Conservation (phyloP, 2,888 invertebrate genomes). For the Drosophila yooni region DNA sequence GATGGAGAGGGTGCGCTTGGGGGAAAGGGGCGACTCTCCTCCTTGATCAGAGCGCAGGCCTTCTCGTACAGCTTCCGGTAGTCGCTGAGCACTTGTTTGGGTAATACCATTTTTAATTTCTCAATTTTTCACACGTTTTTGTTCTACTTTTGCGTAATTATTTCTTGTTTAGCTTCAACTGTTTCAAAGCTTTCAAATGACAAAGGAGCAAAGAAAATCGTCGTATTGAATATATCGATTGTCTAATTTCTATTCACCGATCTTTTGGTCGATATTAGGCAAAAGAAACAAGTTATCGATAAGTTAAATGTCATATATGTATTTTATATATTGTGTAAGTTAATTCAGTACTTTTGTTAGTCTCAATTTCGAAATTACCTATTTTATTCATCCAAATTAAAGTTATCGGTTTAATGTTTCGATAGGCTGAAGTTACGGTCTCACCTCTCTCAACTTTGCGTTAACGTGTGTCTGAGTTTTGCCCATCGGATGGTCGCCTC, state of each 20-base stretch:
- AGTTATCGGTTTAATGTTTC: not conserved
- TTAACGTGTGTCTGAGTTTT: constrained; percentile 35
- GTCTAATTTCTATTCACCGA: not conserved
- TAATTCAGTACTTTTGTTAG: not conserved
- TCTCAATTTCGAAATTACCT: not conserved
- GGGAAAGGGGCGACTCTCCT: constrained; percentile 91
- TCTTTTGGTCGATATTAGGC: not conserved
- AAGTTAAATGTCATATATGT: not conserved
- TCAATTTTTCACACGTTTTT: constrained; percentile 13
- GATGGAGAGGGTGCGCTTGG: constrained; percentile 91
- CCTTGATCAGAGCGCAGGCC: constrained; percentile 88
- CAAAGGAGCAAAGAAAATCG: too few species aligned
- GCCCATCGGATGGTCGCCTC: constrained; percentile 12
- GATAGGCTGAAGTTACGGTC: not conserved
- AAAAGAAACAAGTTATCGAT: not conserved
- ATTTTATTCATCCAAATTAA: not conserved
- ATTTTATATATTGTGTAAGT: not conserved
- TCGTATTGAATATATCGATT: too few species aligned
- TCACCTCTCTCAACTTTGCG: constrained; percentile 24
- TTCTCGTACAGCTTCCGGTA: constrained; percentile 90
- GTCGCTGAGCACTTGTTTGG: constrained; percentile 84
- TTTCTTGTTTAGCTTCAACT: constrained; percentile 4
- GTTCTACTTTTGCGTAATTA: not conserved
- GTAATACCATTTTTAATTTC: constrained; percentile 42
- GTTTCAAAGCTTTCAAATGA: not conserved